Evolutionary conservation across 2,888 invertebrate genomes (phyloP), one percentile per base, ranked within the genome.

Genomic region (Ormyrus pomaceus): DNA sequence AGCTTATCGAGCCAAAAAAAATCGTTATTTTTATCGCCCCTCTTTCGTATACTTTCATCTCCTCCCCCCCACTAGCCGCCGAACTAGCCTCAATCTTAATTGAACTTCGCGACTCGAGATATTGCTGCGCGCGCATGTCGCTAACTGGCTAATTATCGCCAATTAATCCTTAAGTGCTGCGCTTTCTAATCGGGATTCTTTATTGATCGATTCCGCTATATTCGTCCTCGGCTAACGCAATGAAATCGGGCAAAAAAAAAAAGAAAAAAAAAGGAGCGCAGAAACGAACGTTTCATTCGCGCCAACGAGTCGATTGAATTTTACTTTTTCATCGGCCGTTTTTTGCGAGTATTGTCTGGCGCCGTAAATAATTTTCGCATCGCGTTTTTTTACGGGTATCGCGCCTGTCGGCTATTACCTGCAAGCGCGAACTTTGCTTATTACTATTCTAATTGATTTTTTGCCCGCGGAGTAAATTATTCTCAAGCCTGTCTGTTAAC

Each of bases 101-200:
- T 73, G 59, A 77, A 62, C 62, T 70, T 65, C 59, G 82, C 81
- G 65, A 68, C 46, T 7, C 72, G 59, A 82, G 83, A 84, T 84
- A 83, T 83, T 77, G 81, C 62, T 55, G 59, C 7, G 13, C n/a
- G 45, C 50, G 19, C 7, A 45, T 9, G 58, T 56, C 46, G 8
- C 48, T 58, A 58, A 77, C 71, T 56, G 68, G 11, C 66, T 64
- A 66, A 77, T 82, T 81, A 82, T 70, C 59, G 74, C 83, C 83
- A 81, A 84, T 85, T 77, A 81, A 82, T 69, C 66, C 13, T 78
- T 80, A 76, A 72, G 68, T 77, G 70, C 62, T 64, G 66, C 75
- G 58, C 71, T 80, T 79, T 79, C 71, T 75, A 80, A 82, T 82
- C 72, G 76, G 11, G 70, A 82, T 84, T 83, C 82, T 73, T 82